Evolutionary conservation across 2,113 vertebrate genomes (phyloP), one percentile per base, ranked within the genome.

Genomic region (Rhynchomys soricoides): DNA sequence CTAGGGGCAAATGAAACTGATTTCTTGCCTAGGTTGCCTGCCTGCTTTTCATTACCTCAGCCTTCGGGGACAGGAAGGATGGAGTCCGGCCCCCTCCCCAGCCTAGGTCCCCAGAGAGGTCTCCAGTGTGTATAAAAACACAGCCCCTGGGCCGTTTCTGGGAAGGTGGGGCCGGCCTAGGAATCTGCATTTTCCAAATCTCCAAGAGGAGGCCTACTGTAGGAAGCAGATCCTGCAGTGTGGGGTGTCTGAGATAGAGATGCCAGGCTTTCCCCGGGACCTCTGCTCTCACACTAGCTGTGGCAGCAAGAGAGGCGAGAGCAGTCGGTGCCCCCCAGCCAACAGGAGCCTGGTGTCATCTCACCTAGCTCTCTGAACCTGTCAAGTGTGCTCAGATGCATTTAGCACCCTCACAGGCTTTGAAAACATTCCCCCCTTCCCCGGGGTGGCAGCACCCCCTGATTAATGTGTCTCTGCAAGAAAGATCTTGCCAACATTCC

Each of bases 361-460:
- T 48, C 94, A 78, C 97, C 71, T 40, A 31, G 15, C 79, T 62
- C 77, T 50, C 59, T 3, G 52, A 92, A 40, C 91, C 75, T 89
- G 93, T 96, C 96, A 92, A 45, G 45, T 55, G 64, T 8, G n/a
- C 86, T 43, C 22, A 40, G 79, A n/a, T 50, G n/a, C 71, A 45
- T 93, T 97, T 92, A 86, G 93, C 96, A 93, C 97, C 70, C 12
- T 1, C 34, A 50, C 11, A 4, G 74, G 89, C 94, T 88, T 93
- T 29, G 50, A 78, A 91, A 91, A 96, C 93, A 95, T 2, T 2
- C 15, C 57, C 70, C 95, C 75, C 64, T 83, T 59, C 21, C 45
- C 43, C 5, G 0, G 57, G 16, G 88, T 64, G 91, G 74, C 86
- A 52, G 89, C 71, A 9, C 77, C 96, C 78, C 94, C 71, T 1